Conservation (phyloP, 92 coral and sea anemone genomes). For the Plumapathes pennacea region DNA sequence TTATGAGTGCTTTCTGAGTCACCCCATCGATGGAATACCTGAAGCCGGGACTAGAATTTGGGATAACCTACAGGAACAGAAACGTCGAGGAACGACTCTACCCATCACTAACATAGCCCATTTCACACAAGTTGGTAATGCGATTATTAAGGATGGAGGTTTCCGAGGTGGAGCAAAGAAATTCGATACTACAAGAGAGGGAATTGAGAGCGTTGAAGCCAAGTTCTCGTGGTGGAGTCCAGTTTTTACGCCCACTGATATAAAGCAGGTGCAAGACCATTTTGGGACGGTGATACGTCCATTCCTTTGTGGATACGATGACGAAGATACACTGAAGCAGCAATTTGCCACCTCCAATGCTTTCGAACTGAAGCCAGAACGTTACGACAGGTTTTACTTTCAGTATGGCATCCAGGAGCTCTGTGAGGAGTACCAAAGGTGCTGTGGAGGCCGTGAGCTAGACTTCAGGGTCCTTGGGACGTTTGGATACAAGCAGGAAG, state of each 20-base stretch:
- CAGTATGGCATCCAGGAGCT: constrained; percentile 7
- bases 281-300: constrained; percentile 8
- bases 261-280: neutral
- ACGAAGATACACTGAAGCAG: neutral
- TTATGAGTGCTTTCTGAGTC: too few species aligned
- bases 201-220: too few species aligned
- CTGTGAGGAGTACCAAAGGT: neutral
- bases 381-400: neutral
- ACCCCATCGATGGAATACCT: too few species aligned
- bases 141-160: neutral
- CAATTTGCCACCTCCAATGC: constrained; percentile 22
- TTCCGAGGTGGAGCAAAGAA: constrained; percentile 1
- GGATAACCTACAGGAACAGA: neutral
- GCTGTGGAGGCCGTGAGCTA: neutral
- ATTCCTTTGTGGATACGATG: neutral
- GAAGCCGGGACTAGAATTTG: too few species aligned
- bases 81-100: neutral
- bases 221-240: constrained; percentile 31
- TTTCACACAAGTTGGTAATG: neutral
- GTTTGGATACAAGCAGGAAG: neutral
- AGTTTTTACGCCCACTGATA: neutral
- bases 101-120: neutral
- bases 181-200: too few species aligned
- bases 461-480: neutral
- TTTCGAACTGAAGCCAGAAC: neutral